These are phyloP conservation scores for Phyllostomus discolor DNA, from an alignment of 2,113 vertebrate genomes.

Conservation along the genomic window DNA sequence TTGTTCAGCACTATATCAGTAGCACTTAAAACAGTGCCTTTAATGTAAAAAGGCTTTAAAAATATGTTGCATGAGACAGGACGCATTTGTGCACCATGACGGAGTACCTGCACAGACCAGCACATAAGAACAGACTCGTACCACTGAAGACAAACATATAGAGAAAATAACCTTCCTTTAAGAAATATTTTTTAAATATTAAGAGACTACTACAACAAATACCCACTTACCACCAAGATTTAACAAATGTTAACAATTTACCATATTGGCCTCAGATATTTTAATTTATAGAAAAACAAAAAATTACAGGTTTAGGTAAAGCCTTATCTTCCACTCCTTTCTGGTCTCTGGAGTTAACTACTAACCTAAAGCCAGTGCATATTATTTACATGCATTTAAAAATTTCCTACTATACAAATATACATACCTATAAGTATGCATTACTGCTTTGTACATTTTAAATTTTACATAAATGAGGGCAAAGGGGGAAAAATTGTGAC, in stretches of 20 bases:
- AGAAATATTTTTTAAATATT: background rate
- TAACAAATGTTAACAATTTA: background rate
- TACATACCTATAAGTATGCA: background rate
- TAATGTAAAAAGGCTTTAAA: background rate
- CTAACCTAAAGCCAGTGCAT: background rate
- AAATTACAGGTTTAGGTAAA: conserved; percentile 2
- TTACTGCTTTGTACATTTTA: background rate
- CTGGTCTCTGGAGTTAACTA: background rate
- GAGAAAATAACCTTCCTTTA: background rate
- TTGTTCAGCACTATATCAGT: background rate
- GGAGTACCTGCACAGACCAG: background rate
- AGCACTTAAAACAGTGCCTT: background rate
- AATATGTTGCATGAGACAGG: background rate
- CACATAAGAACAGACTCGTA: background rate
- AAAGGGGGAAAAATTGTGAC: no score
- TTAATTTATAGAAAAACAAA: background rate
- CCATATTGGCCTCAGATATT: background rate
- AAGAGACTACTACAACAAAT: background rate
- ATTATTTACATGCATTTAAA: background rate
- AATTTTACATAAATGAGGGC: background rate
- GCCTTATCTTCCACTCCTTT: background rate
- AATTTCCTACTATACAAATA: background rate
- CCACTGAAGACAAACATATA: background rate
- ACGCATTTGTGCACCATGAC: background rate
- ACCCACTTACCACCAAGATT: background rate